A percentile compares a stretch with the other conserved stretches of the same genome.
phyloP scores from a whole-genome alignment of 53 echinoderm and acorn worm genomes.

The Paelopatides confundens region DNA sequence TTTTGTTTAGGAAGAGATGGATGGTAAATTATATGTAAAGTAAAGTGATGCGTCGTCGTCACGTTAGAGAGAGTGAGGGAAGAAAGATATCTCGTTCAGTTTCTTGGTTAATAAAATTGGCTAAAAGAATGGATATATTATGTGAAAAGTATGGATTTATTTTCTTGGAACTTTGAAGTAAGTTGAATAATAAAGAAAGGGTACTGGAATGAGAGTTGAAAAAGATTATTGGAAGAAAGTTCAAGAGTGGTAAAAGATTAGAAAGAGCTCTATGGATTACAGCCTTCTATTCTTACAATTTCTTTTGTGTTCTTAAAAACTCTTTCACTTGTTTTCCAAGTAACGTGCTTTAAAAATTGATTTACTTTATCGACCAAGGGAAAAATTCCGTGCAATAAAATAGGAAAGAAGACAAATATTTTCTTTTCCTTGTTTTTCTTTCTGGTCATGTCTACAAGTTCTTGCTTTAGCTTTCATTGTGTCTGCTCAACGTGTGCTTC shows the following conservation, averaged over 20 bases:
- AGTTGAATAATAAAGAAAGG: background rate
- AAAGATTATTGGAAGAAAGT: background rate
- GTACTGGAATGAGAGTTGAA: constrained; percentile 9
- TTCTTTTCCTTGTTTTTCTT: constrained; percentile 4
- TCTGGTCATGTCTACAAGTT: no score
- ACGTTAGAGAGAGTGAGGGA: no score
- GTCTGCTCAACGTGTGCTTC: no score
- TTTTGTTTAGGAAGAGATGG: no score
- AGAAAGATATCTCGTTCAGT: no score
- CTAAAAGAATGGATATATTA: no score
- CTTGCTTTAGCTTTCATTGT: no score
- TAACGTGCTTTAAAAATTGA: constrained; percentile 3
- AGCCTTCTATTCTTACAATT: background rate
- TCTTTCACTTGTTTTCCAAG: constrained; percentile 15
- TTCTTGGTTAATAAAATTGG: no score
- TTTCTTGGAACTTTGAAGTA: background rate
- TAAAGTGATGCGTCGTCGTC: no score
- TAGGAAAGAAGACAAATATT: background rate
- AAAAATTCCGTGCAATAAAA: constrained; percentile 45
- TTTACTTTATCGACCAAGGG: constrained; percentile 17
- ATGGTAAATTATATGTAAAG: no score
- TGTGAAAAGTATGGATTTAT: constrained; percentile 31
- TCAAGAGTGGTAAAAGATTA: background rate
- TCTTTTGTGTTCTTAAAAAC: no score
- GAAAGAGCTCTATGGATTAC: background rate